Evolutionary conservation across 2,113 vertebrate species (phyloP).

Genomic region (Columba livia): DNA sequence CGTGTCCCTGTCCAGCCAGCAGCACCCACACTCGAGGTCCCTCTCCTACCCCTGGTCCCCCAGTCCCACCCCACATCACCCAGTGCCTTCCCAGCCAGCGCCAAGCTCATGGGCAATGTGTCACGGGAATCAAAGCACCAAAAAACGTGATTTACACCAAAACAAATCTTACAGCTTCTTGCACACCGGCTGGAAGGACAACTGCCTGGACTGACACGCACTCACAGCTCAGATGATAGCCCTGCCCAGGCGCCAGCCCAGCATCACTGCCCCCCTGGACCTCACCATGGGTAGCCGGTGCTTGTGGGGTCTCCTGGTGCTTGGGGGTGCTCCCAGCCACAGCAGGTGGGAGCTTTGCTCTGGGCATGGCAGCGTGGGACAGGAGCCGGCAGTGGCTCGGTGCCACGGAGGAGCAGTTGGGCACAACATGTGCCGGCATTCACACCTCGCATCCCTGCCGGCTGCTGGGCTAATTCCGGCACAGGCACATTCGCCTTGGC

Average conservation of each 20-base stretch:
- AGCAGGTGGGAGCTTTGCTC: neutral
- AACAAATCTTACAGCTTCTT: neutral
- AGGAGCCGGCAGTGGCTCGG: neutral
- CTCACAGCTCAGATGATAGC: neutral
- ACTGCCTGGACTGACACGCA: neutral
- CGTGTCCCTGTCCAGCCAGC: neutral
- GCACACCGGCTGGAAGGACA: fast-evolving
- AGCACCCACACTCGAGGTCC: neutral
- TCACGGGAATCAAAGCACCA: fast-evolving
- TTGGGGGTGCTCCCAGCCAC: neutral
- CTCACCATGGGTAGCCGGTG: fast-evolving
- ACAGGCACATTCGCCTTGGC: neutral
- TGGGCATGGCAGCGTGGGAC: fast-evolving
- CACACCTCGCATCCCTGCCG: conserved; percentile 1
- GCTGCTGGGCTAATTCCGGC: conserved; percentile 10
- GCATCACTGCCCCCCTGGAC: fast-evolving
- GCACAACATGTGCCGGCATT: neutral
- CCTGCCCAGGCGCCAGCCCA: neutral
- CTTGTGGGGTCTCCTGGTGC: neutral
- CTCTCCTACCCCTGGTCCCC: fast-evolving
- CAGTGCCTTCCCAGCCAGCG: fast-evolving
- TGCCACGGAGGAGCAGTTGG: conserved; percentile 32
- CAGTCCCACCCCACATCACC: too few species aligned
- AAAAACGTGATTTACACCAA: neutral
- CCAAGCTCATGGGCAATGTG: neutral